These are phyloP conservation scores for Dolichallabes microphthalmus DNA, from an alignment of 2,113 vertebrate species.

Conservation along the genomic window DNA sequence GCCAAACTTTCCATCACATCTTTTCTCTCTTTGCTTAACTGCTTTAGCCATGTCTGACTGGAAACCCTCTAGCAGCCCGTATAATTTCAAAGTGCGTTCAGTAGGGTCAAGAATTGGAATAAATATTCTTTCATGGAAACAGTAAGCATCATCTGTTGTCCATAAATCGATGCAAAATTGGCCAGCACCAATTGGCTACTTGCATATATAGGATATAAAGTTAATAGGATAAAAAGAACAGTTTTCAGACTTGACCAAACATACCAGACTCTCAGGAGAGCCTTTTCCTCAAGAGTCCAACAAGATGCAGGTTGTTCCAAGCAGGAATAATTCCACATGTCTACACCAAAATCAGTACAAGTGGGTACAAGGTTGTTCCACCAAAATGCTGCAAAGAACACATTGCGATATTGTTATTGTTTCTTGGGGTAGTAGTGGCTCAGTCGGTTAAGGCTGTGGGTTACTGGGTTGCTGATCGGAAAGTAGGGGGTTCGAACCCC, in stretches of 20 bases:
- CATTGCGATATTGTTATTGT: no score
- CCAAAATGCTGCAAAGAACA: background rate
- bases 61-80: background rate
- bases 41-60: background rate
- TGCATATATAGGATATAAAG: background rate
- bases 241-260: background rate
- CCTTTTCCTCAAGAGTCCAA: background rate
- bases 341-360: background rate
- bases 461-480: no score
- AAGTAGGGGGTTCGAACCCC: no score
- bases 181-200: background rate
- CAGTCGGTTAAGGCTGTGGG: no score
- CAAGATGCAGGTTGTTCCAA: background rate
- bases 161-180: background rate
- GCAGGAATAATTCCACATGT: background rate
- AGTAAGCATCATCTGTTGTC: background rate
- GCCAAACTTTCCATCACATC: slow-evolving; percentile 15
- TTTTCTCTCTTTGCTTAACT: slow-evolving; percentile 5
- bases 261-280: background rate
- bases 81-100: background rate
- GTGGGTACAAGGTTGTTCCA: background rate
- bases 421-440: no score
- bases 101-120: background rate
- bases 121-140: background rate
- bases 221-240: no score